Conservation (phyloP, 2,113 vertebrate genomes). For the Laticauda colubrina region DNA sequence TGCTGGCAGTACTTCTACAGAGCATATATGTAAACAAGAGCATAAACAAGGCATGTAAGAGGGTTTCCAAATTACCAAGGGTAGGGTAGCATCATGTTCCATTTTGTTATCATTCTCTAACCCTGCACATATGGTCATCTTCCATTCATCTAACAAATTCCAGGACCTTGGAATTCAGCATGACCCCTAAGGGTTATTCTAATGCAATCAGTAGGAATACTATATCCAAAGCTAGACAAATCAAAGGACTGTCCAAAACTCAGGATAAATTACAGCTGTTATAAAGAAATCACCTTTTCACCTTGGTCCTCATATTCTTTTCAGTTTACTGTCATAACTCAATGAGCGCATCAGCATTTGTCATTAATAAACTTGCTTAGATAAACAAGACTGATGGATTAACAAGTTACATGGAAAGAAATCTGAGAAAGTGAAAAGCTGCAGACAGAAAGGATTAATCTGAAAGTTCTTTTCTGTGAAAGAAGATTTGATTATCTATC, state of each 20-base stretch:
- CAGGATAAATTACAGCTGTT: conserved; percentile 79
- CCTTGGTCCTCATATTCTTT: conserved; percentile 68
- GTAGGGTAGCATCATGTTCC: conserved; percentile 55
- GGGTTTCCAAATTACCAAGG: conserved; percentile 57
- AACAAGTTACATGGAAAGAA: conserved; percentile 61
- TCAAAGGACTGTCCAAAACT: conserved; percentile 75
- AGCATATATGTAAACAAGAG: conserved; percentile 48
- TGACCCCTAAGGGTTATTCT: conserved; percentile 80
- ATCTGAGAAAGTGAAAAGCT: conserved; percentile 60
- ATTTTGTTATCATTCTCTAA: conserved; percentile 72
- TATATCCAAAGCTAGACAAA: conserved; percentile 72
- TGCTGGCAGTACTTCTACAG: conserved; percentile 42
- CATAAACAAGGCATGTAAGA: conserved; percentile 52
- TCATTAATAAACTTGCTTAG: conserved; percentile 64
- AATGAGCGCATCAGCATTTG: conserved; percentile 66
- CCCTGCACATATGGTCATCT: conserved; percentile 76
- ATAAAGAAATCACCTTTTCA: conserved; percentile 74
- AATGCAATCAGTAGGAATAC: conserved; percentile 80
- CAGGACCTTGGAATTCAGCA: conserved; percentile 83
- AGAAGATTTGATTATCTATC: conserved; percentile 12
- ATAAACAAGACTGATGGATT: conserved; percentile 65
- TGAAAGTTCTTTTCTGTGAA: conserved; percentile 21
- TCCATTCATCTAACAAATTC: conserved; percentile 87
- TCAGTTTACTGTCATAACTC: conserved; percentile 71
- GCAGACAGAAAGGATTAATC: conserved; percentile 35